phyloP scores from a whole-genome alignment of 1,140 invertebrate species.

The Zaprionus nigranus region DNA sequence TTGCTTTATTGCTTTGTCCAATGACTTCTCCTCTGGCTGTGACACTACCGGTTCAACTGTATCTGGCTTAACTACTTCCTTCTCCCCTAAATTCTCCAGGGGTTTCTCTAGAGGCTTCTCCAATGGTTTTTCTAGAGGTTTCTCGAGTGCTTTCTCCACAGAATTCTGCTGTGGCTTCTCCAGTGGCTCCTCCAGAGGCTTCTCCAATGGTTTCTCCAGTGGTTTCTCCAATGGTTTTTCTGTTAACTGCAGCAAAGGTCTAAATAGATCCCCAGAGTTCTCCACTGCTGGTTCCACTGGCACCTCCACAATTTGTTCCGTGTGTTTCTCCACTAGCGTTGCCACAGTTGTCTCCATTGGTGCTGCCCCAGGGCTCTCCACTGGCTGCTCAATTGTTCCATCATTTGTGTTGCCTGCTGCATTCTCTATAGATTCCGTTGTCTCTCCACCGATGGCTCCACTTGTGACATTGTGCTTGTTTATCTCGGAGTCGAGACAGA shows the following conservation, averaged over 20 bases:
- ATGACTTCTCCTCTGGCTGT: background rate
- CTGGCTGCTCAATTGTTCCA: background rate
- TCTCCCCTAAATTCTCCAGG: background rate
- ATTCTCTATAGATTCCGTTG: background rate
- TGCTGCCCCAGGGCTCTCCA: background rate
- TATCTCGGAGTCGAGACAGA: constrained; percentile 23
- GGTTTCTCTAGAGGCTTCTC: background rate
- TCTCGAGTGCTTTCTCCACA: background rate
- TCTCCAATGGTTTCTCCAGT: background rate
- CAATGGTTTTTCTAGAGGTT: background rate
- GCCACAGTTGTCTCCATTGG: background rate
- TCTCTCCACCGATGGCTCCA: too few relatives aligned
- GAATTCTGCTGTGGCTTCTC: background rate
- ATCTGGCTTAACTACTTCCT: background rate
- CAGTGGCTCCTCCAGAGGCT: background rate
- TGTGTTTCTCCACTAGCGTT: background rate
- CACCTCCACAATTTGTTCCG: background rate
- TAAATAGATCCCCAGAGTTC: background rate
- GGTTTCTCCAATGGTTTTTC: background rate
- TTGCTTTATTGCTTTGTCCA: background rate
- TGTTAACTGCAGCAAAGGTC: background rate
- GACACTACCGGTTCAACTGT: background rate
- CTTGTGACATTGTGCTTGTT: background rate
- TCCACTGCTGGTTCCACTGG: background rate
- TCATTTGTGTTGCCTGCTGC: background rate